These are phyloP conservation scores for Anseranas semipalmata DNA, from an alignment of 2,113 vertebrate genomes.

Conservation along the genomic window DNA sequence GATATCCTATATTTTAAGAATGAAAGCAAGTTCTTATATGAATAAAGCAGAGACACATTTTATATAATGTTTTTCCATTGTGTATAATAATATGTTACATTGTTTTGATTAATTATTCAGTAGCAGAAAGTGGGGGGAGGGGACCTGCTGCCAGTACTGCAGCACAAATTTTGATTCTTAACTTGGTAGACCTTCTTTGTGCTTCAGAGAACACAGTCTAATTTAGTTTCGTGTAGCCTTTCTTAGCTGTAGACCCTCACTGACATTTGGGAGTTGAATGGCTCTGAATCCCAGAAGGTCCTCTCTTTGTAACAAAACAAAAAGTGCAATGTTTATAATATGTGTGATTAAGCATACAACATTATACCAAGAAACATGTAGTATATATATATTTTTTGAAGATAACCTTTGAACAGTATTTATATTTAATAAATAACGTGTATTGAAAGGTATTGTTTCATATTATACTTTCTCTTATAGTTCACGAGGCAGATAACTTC, in stretches of 20 bases:
- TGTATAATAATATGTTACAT: neutral
- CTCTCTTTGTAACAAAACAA: neutral
- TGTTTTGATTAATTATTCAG: neutral
- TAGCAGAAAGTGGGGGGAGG: neutral
- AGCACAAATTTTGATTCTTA: neutral
- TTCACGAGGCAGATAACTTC: neutral
- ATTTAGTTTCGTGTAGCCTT: neutral
- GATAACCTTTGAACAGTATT: neutral
- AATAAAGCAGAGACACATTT: neutral
- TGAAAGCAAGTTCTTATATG: neutral
- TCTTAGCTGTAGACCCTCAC: neutral
- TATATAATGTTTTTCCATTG: neutral
- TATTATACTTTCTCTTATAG: neutral
- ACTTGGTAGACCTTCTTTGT: neutral
- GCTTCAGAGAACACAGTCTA: neutral
- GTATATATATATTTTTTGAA: neutral
- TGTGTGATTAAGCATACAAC: neutral
- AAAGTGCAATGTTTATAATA: neutral
- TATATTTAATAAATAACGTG: conserved; percentile 42
- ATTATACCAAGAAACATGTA: neutral
- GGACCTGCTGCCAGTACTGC: neutral
- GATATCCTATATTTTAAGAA: neutral
- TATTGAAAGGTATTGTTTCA: neutral
- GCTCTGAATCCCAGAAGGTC: neutral
- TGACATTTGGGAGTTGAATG: neutral